Base-by-base conservation (phyloP, 2,113 vertebrate genomes). In the Caranx ignobilis region DNA sequence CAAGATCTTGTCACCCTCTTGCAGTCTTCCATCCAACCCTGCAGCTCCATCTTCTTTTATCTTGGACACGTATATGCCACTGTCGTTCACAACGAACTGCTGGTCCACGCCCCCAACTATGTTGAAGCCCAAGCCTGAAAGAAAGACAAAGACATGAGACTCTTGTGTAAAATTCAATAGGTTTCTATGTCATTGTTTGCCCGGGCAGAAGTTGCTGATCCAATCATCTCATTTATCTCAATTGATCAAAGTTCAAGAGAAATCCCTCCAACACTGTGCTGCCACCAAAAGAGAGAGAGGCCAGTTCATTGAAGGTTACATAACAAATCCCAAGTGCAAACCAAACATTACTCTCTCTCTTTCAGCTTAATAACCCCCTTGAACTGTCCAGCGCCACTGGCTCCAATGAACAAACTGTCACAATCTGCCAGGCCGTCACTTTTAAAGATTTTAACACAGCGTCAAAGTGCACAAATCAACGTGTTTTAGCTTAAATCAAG, bases 81-180 rank as follows among this genome's bases (percentile, higher is more conserved):
- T 96, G 93, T 99, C 98, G 39, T 97, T 96, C 83, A 92, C 84
- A 39, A 96, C 34, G 82, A 95, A 95, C 82, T 95, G 97, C 84
- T 97, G 97, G 89, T 99, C 98, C 87, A 95, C 94, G 73, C 98
- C 98, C 52, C 98, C 98, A 65, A 99, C 95, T 75, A 99, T 99
- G 88, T 99, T 99, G 95, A 99, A 99, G 61, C 98, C 98, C 88
- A 99, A 87, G 59, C 98, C 98, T 99, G 82, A 7, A 15, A 43
- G 5, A 47, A 13, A n/a, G n/a, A 45, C 1, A 69, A 2, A 57
- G 1, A 31, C 4, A 26, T 61, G 2, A 60, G 10, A 26, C 2
- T 11, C 32, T 21, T 7, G 12, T 18, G 52, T 41, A 13, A 77
- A 54, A 60, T 10, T 21, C 41, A 50, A 52, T 5, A 35, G 4